Base-by-base conservation (phyloP, 2,888 invertebrate species). In the Rugalucina vietnamica region DNA sequence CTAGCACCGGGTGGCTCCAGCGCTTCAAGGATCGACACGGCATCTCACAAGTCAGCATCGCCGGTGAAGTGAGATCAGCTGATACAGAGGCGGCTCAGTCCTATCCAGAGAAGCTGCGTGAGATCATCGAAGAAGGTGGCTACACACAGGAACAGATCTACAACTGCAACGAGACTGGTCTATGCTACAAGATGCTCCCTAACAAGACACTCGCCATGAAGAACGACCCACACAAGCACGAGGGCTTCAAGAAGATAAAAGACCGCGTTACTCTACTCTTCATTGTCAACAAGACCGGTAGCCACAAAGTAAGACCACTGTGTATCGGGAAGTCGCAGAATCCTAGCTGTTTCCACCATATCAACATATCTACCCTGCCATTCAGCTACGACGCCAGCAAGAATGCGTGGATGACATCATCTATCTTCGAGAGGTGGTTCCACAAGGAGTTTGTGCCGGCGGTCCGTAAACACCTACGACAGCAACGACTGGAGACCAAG, bases 131-230 rank as follows among this genome's bases (percentile, higher is more conserved):
- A 5, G 57, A 75, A 10, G 34, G 60, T 10, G 57, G 36, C 32
- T 75, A 75, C 27, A 21, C n/a, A 8, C 32, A 10, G 4, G 50
- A 27, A 10, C 76, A 75, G 36, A n/a, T 75, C n/a, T 60, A 60
- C 60, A 60, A 60, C n/a, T 8, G 12, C 8, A n/a, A 60, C n/a
- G 60, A 60, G n/a, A 90, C 86, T 54, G 80, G 79, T n/a, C 73
- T 88, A 8, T 88, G 82, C 70, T 89, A 76, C 81, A n/a, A n/a
- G n/a, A n/a, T n/a, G n/a, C n/a, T n/a, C n/a, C n/a, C n/a, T n/a
- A n/a, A n/a, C n/a, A n/a, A n/a, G n/a, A n/a, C n/a, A n/a, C n/a
- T n/a, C n/a, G n/a, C n/a, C n/a, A n/a, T n/a, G n/a, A n/a, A n/a
- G n/a, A n/a, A n/a, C n/a, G n/a, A n/a, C n/a, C n/a, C n/a, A n/a